A percentile compares a stretch with the other conserved stretches of the same genome.
phyloP scores from a whole-genome alignment of 1,140 invertebrate species.

The Palaemon carinicauda region DNA sequence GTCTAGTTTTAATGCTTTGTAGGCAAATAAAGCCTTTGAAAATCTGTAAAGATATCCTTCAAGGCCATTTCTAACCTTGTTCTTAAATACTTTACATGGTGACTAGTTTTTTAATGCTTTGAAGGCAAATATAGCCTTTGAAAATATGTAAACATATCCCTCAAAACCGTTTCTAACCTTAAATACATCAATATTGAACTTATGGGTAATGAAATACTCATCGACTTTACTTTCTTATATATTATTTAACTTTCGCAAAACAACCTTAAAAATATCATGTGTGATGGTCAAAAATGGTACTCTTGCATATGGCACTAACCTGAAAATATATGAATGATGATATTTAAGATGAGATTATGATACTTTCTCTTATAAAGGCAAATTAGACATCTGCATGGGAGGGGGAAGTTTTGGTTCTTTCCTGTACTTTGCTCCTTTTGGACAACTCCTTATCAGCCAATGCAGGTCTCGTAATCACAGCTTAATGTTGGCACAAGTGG shows the following conservation, averaged over 20 bases:
- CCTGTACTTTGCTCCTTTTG: not conserved
- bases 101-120: no score
- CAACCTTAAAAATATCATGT: constrained; percentile 55
- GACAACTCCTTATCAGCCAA: not conserved
- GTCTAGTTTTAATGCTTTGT: no score
- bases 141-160: no score
- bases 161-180: no score
- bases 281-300: constrained; percentile 46
- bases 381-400: constrained; percentile 47
- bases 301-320: constrained; percentile 53
- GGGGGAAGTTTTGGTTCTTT: not conserved
- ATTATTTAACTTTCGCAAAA: constrained; percentile 55
- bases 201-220: constrained; percentile 25
- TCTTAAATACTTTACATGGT: no score
- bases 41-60: no score
- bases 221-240: constrained; percentile 33
- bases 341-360: constrained; percentile 47
- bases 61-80: no score
- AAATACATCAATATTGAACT: no score
- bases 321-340: constrained; percentile 55
- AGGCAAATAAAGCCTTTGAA: no score
- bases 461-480: constrained; percentile 37
- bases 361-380: constrained; percentile 22
- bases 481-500: constrained; percentile 51
- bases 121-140: no score